These are phyloP conservation scores for Sturnus vulgaris DNA, from an alignment of 2,113 vertebrate genomes.

Conservation along the genomic window DNA sequence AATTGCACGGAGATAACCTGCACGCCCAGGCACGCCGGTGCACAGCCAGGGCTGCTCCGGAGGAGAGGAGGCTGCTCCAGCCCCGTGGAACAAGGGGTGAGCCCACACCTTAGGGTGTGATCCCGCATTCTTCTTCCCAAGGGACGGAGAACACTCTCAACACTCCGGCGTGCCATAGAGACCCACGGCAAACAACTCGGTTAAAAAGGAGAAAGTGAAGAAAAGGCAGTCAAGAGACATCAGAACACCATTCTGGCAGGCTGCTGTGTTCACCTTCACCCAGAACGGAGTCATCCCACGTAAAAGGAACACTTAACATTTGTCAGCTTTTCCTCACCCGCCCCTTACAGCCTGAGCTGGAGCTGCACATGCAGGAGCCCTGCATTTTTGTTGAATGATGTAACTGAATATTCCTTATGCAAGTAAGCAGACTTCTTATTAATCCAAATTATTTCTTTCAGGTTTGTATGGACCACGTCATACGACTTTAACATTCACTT, in stretches of 20 bases:
- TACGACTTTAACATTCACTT: background rate
- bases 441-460: background rate
- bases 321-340: conserved; percentile 25
- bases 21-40: conserved; percentile 6
- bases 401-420: background rate
- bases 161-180: background rate
- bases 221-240: background rate
- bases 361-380: background rate
- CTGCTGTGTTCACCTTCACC: background rate
- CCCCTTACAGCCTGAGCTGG: background rate
- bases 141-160: background rate
- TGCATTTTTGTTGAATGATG: conserved; percentile 42
- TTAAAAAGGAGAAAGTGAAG: background rate
- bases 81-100: background rate
- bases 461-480: background rate
- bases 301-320: background rate
- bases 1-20: background rate
- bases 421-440: background rate
- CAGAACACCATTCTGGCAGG: background rate
- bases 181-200: background rate
- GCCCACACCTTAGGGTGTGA: conserved; percentile 44
- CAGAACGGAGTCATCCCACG: background rate
- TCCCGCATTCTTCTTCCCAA: background rate
- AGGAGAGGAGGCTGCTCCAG: background rate
- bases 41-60: background rate